Evolutionary conservation across 2,888 invertebrate genomes (phyloP).

Genomic region (Melikaiella ostensackeni): DNA sequence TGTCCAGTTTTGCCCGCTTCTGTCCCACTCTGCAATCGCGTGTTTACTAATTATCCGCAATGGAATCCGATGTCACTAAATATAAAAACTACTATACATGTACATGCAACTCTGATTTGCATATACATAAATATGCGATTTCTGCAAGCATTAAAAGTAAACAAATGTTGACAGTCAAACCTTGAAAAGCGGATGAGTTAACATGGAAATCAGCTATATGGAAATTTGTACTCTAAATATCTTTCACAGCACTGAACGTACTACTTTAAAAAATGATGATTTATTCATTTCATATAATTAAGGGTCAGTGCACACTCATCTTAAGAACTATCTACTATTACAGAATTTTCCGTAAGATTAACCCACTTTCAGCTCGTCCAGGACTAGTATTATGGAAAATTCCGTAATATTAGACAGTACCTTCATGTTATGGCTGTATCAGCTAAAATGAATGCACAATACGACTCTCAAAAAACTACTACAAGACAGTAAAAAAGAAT

Average conservation of each 20-base stretch:
- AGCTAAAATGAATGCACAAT: background rate
- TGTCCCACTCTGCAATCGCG: too few species aligned
- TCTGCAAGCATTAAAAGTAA: slow-evolving; percentile 31
- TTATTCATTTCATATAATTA: background rate
- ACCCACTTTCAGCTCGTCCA: too few species aligned
- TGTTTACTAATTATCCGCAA: slow-evolving; percentile 16
- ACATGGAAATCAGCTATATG: background rate
- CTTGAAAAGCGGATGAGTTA: slow-evolving; percentile 30
- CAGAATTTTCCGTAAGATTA: too few species aligned
- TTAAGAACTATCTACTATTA: background rate
- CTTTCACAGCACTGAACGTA: background rate
- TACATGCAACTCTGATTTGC: slow-evolving; percentile 54
- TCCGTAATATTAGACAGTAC: too few species aligned
- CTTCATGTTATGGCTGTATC: background rate
- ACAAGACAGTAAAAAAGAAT: background rate
- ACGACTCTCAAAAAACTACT: background rate
- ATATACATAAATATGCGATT: slow-evolving; percentile 51
- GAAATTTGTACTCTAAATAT: background rate
- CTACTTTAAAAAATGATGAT: background rate
- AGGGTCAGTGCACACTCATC: background rate
- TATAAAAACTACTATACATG: slow-evolving; percentile 19
- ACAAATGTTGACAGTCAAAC: slow-evolving; percentile 23
- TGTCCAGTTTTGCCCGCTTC: too few species aligned
- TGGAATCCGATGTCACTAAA: slow-evolving; percentile 36
- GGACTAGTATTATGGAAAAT: too few species aligned